Base-by-base conservation (phyloP, 2,797 vertebrate species). In the Spondyliosoma cantharus region DNA sequence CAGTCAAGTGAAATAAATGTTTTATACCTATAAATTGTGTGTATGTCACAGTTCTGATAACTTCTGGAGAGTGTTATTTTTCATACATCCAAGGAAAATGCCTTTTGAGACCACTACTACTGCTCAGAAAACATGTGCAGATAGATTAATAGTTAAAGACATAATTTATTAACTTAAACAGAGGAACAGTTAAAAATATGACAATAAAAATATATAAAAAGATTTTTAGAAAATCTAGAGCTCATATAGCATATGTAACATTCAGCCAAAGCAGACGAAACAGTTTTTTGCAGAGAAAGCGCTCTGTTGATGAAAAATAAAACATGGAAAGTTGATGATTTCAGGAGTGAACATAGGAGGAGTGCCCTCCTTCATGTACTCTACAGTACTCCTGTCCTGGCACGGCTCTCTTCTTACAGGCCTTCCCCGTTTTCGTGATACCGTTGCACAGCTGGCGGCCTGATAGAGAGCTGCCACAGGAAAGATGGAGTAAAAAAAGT, bases 371-470 rank as follows among this genome's bases (percentile, higher is more conserved):
- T n/a, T 90, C 76, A 0, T 97, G 97, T 7, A 97, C 1, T 0
- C 91, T 77, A 84, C 97, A 97, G 92, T 92, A 96, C 29, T 95
- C 93, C 78, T 95, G 95, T 45, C 96, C 90, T 0, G 46, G 75
- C 57, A 87, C 46, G 0, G 95, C 95, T 78, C 92, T 94, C 78
- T 96, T 97, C 86, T 93, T 93, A 82, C 96, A 97, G 0, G 60
- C 84, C 70, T 95, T 95, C 8, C 96, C 90, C 0, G 87, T 89
- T 76, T 93, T 95, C 53, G 96, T 97, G 86, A 94, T 80, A 0
- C 93, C 96, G 3, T 78, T 94, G 83, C 97, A 96, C 0, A 71
- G 86, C 32, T 90, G 91, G 29, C 90, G 91, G 0, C 91, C 87
- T 0, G 94, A 94, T 37, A 92, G 2, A 0, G 93, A 95, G 72